Evolutionary conservation across 2,888 invertebrate species (phyloP).

Genomic region (Drosophila kokeensis): DNA sequence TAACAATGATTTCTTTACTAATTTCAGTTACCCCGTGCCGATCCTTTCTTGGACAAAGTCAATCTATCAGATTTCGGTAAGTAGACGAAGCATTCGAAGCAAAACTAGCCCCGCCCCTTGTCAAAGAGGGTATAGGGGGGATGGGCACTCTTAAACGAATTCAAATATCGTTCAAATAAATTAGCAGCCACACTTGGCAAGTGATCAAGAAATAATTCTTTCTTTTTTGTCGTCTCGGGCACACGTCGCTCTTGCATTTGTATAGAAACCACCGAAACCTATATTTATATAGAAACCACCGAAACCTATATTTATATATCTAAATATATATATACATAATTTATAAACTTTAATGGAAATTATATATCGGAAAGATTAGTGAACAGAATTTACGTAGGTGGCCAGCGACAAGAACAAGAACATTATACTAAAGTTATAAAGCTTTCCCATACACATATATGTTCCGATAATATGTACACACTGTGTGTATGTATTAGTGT

Average conservation of each 20-base stretch:
- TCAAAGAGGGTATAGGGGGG: neutral
- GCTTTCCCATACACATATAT: neutral
- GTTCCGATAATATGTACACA: neutral
- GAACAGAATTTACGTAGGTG: conserved; percentile 44
- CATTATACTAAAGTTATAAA: conserved; percentile 10
- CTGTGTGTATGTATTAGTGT: neutral
- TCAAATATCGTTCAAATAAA: conserved; percentile 48
- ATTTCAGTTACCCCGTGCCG: conserved; percentile 94
- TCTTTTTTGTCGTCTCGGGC: conserved; percentile 42
- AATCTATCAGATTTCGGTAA: conserved; percentile 91
- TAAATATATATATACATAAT: conserved; percentile 13
- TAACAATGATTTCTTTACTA: conserved; percentile 66
- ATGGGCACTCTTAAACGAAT: conserved; percentile 30
- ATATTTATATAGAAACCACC: conserved; percentile 12
- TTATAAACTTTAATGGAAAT: conserved; percentile 50
- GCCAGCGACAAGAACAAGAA: conserved; percentile 4
- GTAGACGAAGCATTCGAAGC: conserved; percentile 79
- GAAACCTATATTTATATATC: conserved; percentile 9
- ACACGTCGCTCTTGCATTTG: conserved; percentile 48
- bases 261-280: conserved; percentile 22
- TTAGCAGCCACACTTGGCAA: conserved; percentile 63
- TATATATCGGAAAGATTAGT: conserved; percentile 52
- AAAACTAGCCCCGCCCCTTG: neutral
- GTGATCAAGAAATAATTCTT: conserved; percentile 41
- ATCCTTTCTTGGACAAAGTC: conserved; percentile 96